These are phyloP conservation scores for Mormoops blainvillei DNA, from an alignment of 2,113 vertebrate genomes.

Conservation along the genomic window DNA sequence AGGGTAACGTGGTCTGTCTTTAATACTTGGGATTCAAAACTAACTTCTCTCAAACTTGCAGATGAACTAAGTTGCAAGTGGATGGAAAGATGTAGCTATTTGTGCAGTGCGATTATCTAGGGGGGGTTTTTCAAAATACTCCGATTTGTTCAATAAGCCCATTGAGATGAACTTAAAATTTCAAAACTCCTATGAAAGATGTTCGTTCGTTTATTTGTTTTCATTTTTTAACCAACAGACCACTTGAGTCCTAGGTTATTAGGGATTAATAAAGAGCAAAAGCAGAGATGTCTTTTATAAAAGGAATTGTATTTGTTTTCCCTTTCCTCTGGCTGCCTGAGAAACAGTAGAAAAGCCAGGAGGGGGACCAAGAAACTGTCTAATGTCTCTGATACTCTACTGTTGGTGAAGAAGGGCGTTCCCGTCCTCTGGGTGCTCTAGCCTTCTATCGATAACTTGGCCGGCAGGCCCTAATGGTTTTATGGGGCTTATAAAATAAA, in stretches of 20 bases:
- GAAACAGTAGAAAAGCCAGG: background rate
- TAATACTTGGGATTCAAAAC: background rate
- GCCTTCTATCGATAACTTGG: background rate
- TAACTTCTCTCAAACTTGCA: background rate
- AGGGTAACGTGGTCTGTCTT: background rate
- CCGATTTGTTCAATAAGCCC: background rate
- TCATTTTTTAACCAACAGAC: constrained; percentile 1
- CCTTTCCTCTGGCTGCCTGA: background rate
- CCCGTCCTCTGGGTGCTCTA: background rate
- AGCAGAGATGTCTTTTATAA: background rate
- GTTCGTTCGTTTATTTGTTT: background rate
- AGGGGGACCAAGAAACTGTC: background rate
- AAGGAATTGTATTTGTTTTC: background rate
- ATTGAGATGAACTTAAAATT: background rate
- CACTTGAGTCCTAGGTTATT: background rate
- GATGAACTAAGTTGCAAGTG: background rate
- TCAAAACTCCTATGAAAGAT: constrained; percentile 1
- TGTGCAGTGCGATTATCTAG: background rate
- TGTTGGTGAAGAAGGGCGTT: background rate
- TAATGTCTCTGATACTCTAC: background rate
- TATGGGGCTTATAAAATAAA: background rate
- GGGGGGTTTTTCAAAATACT: background rate
- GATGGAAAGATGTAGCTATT: background rate
- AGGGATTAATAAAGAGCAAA: constrained; percentile 5
- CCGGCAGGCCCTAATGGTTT: background rate